Conservation (phyloP, 1,140 invertebrate species). For the Monochamus saltuarius region DNA sequence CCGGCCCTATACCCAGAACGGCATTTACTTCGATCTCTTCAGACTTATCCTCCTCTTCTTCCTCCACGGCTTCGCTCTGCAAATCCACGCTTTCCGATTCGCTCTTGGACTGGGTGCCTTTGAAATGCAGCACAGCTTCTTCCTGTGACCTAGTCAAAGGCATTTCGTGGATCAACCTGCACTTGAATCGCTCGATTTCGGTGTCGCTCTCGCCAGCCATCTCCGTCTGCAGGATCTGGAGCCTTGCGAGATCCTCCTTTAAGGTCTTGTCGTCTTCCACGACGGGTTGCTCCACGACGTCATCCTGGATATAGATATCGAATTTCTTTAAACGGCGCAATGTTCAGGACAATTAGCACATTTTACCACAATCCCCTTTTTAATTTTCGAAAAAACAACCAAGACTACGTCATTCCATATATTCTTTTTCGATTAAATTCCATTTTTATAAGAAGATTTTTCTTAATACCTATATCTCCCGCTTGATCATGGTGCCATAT, state of each 20-base stretch:
- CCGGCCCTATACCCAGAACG: slow-evolving; percentile 59
- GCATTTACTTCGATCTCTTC: slow-evolving; percentile 51
- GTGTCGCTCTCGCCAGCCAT: slow-evolving; percentile 37
- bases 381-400: too few species aligned
- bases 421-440: too few species aligned
- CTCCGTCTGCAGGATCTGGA: slow-evolving; percentile 34
- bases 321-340: too few species aligned
- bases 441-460: too few species aligned
- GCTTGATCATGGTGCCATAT: too few species aligned
- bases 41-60: slow-evolving; percentile 25
- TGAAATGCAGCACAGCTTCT: slow-evolving; percentile 26
- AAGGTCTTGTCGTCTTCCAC: slow-evolving; percentile 31
- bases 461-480: too few species aligned
- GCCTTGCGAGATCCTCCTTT: slow-evolving; percentile 29
- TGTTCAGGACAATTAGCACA: too few species aligned
- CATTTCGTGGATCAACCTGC: slow-evolving; percentile 33
- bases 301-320: too few species aligned
- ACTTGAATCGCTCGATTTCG: slow-evolving; percentile 40
- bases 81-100: background rate
- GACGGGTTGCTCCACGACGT: slow-evolving; percentile 1
- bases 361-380: too few species aligned
- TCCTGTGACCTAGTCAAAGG: slow-evolving; percentile 30
- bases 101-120: slow-evolving; percentile 1
- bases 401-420: too few species aligned
- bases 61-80: slow-evolving; percentile 15